phyloP scores from a whole-genome alignment of 2,113 vertebrate species.

The Pelvicachromis taeniatus region DNA sequence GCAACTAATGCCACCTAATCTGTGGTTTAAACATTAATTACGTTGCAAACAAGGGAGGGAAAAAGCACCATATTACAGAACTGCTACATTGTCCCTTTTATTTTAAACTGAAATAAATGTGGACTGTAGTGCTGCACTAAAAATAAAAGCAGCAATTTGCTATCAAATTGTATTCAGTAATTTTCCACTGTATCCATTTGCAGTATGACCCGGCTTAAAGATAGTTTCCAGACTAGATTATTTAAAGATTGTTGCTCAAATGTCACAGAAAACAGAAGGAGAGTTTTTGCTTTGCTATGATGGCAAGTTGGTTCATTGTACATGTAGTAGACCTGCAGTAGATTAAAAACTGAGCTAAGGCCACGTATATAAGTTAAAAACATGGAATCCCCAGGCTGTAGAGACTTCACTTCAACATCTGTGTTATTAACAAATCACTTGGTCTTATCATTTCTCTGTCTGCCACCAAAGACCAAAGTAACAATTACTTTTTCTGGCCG shows the following conservation, averaged over 20 bases:
- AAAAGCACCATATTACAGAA: not conserved
- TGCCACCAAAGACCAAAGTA: not conserved
- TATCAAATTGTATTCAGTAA: not conserved
- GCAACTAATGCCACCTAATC: not conserved
- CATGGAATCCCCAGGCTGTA: not conserved
- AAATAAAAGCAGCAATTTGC: not conserved
- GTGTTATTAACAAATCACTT: not conserved
- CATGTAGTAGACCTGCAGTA: not conserved
- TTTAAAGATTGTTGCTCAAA: not conserved
- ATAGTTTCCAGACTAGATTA: not conserved
- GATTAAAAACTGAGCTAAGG: not conserved
- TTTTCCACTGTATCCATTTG: not conserved
- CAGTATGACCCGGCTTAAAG: not conserved
- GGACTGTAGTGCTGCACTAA: not conserved
- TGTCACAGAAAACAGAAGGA: not conserved
- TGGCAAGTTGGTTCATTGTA: not conserved
- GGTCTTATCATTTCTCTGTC: not conserved
- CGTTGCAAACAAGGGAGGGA: not conserved
- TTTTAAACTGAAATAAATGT: not conserved
- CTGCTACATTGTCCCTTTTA: not conserved
- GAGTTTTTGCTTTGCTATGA: not conserved
- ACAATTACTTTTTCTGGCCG: not conserved
- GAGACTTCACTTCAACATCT: not conserved
- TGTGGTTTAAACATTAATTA: not conserved
- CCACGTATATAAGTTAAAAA: not conserved